Conservation (phyloP, 2,113 vertebrate species). For the Oryzias curvinotus region DNA sequence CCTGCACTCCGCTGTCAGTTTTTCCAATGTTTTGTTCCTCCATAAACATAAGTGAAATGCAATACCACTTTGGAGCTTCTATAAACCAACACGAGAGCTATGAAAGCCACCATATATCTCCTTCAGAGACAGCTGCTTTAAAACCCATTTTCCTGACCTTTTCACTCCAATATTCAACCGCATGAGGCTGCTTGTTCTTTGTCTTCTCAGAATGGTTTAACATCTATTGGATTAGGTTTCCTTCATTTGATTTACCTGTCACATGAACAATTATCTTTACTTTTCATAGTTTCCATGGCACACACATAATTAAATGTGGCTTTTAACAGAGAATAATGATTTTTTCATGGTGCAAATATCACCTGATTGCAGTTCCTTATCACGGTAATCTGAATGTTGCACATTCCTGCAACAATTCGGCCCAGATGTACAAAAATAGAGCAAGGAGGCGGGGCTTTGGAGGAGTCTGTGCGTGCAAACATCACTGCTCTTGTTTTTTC, state of each 20-base stretch:
- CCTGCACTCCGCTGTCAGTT: slow-evolving; percentile 25
- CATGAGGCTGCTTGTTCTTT: neutral
- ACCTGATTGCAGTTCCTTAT: slow-evolving; percentile 30
- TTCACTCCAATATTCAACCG: neutral
- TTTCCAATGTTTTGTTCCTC: slow-evolving; percentile 44
- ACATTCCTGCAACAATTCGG: slow-evolving; percentile 66
- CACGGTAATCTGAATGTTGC: slow-evolving; percentile 18
- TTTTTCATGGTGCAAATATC: slow-evolving; percentile 6
- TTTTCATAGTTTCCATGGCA: neutral
- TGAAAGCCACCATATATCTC: slow-evolving; percentile 3
- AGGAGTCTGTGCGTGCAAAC: neutral
- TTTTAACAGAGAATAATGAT: neutral
- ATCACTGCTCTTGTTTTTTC: slow-evolving; percentile 4
- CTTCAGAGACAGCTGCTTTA: slow-evolving; percentile 21
- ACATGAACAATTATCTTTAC: neutral
- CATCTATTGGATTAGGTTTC: neutral
- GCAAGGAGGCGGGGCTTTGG: slow-evolving; percentile 1
- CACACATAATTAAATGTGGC: neutral
- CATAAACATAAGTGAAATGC: slow-evolving; percentile 38
- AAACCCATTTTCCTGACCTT: neutral
- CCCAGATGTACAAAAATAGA: slow-evolving; percentile 57
- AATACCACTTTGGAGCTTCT: slow-evolving; percentile 38
- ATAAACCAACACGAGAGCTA: slow-evolving; percentile 15
- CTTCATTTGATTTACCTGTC: neutral
- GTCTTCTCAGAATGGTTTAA: neutral